Conservation (phyloP, 2,888 invertebrate species). For the Micropterix aruncella region DNA sequence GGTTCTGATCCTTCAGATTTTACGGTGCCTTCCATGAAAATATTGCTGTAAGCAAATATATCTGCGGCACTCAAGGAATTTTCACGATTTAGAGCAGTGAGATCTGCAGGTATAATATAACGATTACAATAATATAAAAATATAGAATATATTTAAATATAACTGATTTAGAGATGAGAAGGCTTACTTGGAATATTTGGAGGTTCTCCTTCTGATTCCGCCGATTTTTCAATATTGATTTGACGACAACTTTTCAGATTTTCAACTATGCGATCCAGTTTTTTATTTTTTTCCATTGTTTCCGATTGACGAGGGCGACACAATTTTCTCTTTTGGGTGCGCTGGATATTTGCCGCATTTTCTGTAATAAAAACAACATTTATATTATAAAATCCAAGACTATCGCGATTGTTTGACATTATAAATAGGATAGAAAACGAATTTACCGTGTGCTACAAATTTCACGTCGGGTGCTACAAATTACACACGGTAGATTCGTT, state of each 20-base stretch:
- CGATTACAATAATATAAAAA: too few species aligned
- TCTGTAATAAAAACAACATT: too few species aligned
- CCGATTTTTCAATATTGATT: slow-evolving; percentile 15
- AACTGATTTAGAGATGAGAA: too few species aligned
- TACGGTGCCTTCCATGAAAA: slow-evolving; percentile 11
- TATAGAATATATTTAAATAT: too few species aligned
- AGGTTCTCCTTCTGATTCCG: neutral
- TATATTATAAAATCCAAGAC: too few species aligned
- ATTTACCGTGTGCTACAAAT: too few species aligned
- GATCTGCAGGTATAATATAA: neutral
- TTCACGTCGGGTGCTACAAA: too few species aligned
- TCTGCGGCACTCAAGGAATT: slow-evolving; percentile 8
- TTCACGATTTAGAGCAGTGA: neutral
- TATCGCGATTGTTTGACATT: too few species aligned
- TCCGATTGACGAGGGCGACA: neutral
- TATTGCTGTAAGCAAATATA: slow-evolving; percentile 11
- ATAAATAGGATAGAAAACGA: too few species aligned
- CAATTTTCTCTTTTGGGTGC: neutral
- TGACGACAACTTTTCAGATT: slow-evolving; percentile 32
- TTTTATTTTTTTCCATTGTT: slow-evolving; percentile 24
- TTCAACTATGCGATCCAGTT: slow-evolving; percentile 33
- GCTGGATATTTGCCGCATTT: neutral
- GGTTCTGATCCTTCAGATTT: neutral
- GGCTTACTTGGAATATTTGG: too few species aligned
- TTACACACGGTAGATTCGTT: too few species aligned